Evolutionary conservation across 2,888 invertebrate species (phyloP).

Genomic region (Alloplasta piceator): DNA sequence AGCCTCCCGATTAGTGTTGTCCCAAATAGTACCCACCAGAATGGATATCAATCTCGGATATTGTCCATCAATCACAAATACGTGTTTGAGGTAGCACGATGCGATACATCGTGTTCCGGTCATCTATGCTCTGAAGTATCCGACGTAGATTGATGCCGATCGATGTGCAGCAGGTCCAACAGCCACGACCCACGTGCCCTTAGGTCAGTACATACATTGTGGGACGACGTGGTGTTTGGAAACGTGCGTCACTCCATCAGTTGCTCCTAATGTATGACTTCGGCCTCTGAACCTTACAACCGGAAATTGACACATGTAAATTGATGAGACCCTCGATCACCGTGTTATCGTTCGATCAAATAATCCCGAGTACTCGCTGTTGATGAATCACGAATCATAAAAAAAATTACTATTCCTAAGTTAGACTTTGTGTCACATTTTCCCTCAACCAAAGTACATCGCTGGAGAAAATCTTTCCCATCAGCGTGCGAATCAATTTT

Average conservation of each 20-base stretch:
- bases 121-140: background rate
- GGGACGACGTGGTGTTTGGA: conserved; percentile 1
- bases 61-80: background rate
- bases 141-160: conserved; percentile 7
- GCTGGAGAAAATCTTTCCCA: too few relatives aligned
- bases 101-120: background rate
- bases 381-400: too few relatives aligned
- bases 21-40: too few relatives aligned
- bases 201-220: background rate
- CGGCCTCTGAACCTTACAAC: background rate
- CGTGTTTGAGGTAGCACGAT: background rate
- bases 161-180: conserved; percentile 1
- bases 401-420: too few relatives aligned
- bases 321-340: background rate
- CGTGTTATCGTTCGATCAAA: too few relatives aligned
- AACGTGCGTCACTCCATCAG: background rate
- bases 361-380: too few relatives aligned
- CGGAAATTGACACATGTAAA: background rate
- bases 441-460: too few relatives aligned
- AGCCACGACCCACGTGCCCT: background rate
- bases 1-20: too few relatives aligned
- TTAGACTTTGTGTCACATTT: too few relatives aligned
- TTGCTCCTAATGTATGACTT: background rate
- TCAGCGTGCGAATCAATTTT: too few relatives aligned
- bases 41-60: background rate